These are phyloP conservation scores for Gallinago undulata DNA, from an alignment of 2,113 vertebrate species.

Conservation along the genomic window DNA sequence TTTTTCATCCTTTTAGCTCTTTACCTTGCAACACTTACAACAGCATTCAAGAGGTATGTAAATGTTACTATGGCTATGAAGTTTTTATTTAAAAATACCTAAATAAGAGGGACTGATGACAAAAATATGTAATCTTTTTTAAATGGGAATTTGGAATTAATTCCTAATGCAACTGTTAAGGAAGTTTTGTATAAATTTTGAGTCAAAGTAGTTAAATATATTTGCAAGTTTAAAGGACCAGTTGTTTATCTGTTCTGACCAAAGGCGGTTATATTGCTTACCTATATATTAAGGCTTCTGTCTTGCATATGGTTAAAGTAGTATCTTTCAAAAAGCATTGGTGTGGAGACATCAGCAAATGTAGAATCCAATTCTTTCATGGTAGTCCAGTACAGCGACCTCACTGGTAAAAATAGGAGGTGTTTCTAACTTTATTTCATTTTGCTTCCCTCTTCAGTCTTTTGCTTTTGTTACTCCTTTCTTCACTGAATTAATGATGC, in stretches of 20 bases:
- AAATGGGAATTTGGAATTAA: background rate
- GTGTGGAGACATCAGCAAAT: background rate
- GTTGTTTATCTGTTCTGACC: background rate
- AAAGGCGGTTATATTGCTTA: background rate
- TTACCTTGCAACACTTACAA: background rate
- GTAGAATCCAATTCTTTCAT: background rate
- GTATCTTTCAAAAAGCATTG: background rate
- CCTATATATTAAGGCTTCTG: background rate
- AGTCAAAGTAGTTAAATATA: background rate
- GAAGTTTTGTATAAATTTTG: background rate
- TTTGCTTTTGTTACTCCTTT: background rate
- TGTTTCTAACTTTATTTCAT: background rate
- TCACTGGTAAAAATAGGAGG: background rate
- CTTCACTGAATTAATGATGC: background rate
- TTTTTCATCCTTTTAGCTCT: background rate
- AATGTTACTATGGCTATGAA: background rate
- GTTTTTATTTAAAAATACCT: background rate
- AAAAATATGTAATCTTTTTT: accelerated
- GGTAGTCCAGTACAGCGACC: background rate
- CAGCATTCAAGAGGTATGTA: background rate
- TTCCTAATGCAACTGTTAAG: background rate
- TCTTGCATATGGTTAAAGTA: background rate
- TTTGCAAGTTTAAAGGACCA: background rate
- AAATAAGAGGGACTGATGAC: background rate
- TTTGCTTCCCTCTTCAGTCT: background rate